These are phyloP conservation scores for Ceratina calcarata DNA, from an alignment of 1,140 invertebrate species.

Conservation along the genomic window DNA sequence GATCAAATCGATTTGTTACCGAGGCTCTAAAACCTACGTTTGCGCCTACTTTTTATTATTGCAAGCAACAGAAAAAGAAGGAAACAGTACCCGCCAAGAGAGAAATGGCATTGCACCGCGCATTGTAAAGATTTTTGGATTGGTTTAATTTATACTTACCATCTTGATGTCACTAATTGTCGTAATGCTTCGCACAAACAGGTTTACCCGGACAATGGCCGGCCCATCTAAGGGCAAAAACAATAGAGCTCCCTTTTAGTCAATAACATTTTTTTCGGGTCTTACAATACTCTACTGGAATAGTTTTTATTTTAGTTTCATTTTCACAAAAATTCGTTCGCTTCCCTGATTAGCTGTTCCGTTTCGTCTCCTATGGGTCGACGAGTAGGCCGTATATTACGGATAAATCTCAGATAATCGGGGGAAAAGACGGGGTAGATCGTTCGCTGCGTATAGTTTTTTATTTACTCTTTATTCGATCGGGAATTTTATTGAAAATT, in stretches of 20 bases:
- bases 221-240: slow-evolving; percentile 91
- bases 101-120: slow-evolving; percentile 62
- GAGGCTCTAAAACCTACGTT: slow-evolving; percentile 64
- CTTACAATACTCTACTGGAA: slow-evolving; percentile 64
- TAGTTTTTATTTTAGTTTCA: not conserved
- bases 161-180: slow-evolving; percentile 99
- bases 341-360: not conserved
- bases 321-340: slow-evolving; percentile 2
- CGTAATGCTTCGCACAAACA: slow-evolving; percentile 97
- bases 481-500: too few relatives aligned
- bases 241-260: slow-evolving; percentile 79
- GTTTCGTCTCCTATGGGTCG: not conserved
- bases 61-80: slow-evolving; percentile 64
- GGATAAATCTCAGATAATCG: not conserved
- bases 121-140: slow-evolving; percentile 55
- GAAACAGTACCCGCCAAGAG: slow-evolving; percentile 65
- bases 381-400: slow-evolving; percentile 1
- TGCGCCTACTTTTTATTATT: slow-evolving; percentile 67
- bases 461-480: not conserved
- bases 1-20: slow-evolving; percentile 8
- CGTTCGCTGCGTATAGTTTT: not conserved
- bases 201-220: slow-evolving; percentile 96
- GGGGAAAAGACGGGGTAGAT: not conserved
- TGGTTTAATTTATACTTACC: slow-evolving; percentile 87
- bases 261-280: slow-evolving; percentile 60